Evolutionary conservation across 1,140 invertebrate species (phyloP), one percentile per base, ranked within the genome.

Genomic region (Drosophila equinoxialis): DNA sequence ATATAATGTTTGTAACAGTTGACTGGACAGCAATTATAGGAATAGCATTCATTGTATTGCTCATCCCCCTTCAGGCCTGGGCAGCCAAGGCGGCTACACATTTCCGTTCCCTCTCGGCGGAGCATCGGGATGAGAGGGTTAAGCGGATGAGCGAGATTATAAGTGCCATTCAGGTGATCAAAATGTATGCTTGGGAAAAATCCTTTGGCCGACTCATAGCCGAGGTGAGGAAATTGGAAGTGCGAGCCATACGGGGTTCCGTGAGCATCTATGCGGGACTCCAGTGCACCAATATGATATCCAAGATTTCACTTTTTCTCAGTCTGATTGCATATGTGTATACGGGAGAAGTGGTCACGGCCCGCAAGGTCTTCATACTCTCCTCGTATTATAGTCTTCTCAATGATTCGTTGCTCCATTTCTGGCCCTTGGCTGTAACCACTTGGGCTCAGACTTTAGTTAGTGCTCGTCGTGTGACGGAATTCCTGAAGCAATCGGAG

Each of bases 121-220:
- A 93, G 30, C 92, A 95, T 10, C 97, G 96, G 0, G 97, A 98
- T 90, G 95, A 96, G 79, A 93, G 97, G 17, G 95, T 97, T 0
- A 93, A 96, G 11, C 92, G 97, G 8, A 97, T 97, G 94, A 97
- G 96, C 79, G 96, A 97, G 84, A 96, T 98, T 41, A 94, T 98
- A 4, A 93, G 92, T 1, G 95, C 95, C 5, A 94, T 95, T 13
- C 94, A 94, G 84, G 94, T 97, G 14, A 96, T 97, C 68, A 97
- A 97, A 93, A 96, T 97, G 96, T 96, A 96, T 87, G 94, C 95
- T 0, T 96, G 96, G 96, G 96, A 96, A 84, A 94, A 94, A 73
- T 94, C 95, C 0, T 96, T 96, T 74, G 94, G 94, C 1, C 92
- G 93, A 60, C 79, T 95, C 11, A 93, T 96, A 6, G 93, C 93